These are phyloP conservation scores for Peromyscus californicus DNA, from an alignment of 2,113 vertebrate genomes.

Conservation along the genomic window DNA sequence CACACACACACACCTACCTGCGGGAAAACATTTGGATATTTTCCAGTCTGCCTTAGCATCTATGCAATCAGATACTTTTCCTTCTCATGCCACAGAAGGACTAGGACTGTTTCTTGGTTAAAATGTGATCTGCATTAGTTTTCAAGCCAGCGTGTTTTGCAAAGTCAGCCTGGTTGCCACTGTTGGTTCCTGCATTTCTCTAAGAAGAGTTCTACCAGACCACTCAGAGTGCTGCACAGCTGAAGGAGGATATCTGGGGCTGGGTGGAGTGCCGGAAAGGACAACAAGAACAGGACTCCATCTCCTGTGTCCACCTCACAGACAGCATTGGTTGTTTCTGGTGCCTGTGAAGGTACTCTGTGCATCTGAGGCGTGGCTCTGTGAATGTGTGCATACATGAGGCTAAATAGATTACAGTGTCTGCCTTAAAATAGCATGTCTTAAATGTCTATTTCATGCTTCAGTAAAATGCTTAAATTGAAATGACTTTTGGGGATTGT, in stretches of 20 bases:
- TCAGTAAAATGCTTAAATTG: slow-evolving; percentile 77
- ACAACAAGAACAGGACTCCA: background rate
- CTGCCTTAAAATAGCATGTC: slow-evolving; percentile 71
- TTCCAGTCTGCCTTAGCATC: slow-evolving; percentile 33
- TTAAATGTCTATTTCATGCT: slow-evolving; percentile 66
- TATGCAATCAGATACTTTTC: background rate
- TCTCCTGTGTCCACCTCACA: background rate
- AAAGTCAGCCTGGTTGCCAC: slow-evolving; percentile 89
- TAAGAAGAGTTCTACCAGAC: slow-evolving; percentile 80
- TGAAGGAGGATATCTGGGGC: background rate
- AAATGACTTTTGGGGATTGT: slow-evolving; percentile 22
- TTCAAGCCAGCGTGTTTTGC: slow-evolving; percentile 89
- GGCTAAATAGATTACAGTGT: slow-evolving; percentile 52
- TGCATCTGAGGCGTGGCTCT: background rate
- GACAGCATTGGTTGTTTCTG: background rate
- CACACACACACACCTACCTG: background rate
- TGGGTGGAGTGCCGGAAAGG: too few relatives aligned
- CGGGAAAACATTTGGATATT: background rate
- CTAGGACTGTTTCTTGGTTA: slow-evolving; percentile 87
- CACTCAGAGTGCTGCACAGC: slow-evolving; percentile 31
- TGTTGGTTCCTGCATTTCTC: slow-evolving; percentile 86
- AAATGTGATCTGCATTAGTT: slow-evolving; percentile 95
- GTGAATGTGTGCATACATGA: background rate
- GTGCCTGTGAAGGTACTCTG: too few relatives aligned
- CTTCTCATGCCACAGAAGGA: slow-evolving; percentile 88